Evolutionary conservation across 2,113 vertebrate species (phyloP).

Genomic region (Gallinago jamesoni): DNA sequence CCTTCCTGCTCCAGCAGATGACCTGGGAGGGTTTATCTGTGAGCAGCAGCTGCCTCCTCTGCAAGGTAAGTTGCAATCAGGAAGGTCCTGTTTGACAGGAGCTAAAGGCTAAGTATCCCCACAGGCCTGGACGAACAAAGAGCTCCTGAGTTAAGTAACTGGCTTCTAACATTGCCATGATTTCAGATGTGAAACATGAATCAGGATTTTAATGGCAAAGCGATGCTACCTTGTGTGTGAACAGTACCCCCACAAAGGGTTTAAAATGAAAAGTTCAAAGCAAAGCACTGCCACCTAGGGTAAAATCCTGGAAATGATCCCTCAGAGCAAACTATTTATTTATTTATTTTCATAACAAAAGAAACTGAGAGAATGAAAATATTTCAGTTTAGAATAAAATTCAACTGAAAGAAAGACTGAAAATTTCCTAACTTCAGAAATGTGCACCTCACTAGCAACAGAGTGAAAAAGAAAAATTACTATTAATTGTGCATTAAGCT

Average conservation of each 20-base stretch:
- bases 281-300: slow-evolving; percentile 33
- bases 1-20: slow-evolving; percentile 73
- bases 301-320: background rate
- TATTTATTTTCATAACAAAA: background rate
- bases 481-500: background rate
- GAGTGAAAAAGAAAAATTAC: background rate
- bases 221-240: background rate
- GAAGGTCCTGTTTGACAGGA: slow-evolving; percentile 69
- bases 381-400: background rate
- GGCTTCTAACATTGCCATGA: background rate
- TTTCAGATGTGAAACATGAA: background rate
- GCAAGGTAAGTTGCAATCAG: slow-evolving; percentile 82
- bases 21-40: slow-evolving; percentile 73
- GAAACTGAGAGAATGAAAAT: background rate
- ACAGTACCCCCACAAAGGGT: background rate
- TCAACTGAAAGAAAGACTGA: background rate
- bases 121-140: background rate
- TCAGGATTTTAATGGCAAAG: background rate
- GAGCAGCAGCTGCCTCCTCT: slow-evolving; percentile 77
- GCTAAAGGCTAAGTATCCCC: slow-evolving; percentile 9
- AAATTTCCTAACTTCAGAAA: background rate
- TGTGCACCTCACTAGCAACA: background rate
- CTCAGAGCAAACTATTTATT: background rate
- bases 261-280: background rate
- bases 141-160: background rate